Evolutionary conservation across 2,797 vertebrate species (phyloP), one percentile per base, ranked within the genome.

Genomic region (Adrianichthys oophorus): DNA sequence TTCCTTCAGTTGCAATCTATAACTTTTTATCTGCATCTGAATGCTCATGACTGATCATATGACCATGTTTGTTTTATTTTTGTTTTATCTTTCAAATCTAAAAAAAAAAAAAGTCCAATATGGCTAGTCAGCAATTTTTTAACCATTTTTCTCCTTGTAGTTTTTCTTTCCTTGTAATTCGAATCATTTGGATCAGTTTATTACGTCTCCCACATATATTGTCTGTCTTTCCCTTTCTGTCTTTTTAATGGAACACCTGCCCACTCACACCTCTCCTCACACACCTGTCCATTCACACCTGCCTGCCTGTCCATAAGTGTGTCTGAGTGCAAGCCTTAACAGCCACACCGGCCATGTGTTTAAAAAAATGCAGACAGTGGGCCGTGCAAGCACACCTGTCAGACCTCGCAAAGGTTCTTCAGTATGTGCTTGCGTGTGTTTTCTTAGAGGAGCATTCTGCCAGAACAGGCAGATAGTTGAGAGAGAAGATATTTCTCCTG

Each of bases 171-270:
- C n/a, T 40, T 1, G 19, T 21, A 21, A 21, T 21, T 21, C 2
- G 19, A 21, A 32, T 57, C 43, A 4, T 52, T 19, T 56, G 2
- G 1, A 51, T 56, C 42, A 17, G 10, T 10, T 23, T 52, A 21
- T 47, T 21, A 21, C 14, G 26, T 19, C 48, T 55, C 18, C 49
- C 7, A 41, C 53, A 52, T 53, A 12, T 37, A 52, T 19, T 45
- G 59, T 72, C 58, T 52, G 48, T 65, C n/a, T 75, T 56, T 65
- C 14, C 63, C 61, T 19, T 40, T 72, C 70, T 68, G 48, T 59
- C 66, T 76, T 77, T 84, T 72, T 89, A 90, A 90, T 90, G 83
- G 86, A 90, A 89, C 87, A 90, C 87, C 87, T 90, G 89, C 76
- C 82, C 57, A 76, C 82, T 88, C 82, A 81, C 85, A 86, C 85